Percentiles rank a stretch among this genome's conserved stretches.
Evolutionary conservation across 2,888 invertebrate genomes (phyloP).

Genomic region (Tribolium freemani): DNA sequence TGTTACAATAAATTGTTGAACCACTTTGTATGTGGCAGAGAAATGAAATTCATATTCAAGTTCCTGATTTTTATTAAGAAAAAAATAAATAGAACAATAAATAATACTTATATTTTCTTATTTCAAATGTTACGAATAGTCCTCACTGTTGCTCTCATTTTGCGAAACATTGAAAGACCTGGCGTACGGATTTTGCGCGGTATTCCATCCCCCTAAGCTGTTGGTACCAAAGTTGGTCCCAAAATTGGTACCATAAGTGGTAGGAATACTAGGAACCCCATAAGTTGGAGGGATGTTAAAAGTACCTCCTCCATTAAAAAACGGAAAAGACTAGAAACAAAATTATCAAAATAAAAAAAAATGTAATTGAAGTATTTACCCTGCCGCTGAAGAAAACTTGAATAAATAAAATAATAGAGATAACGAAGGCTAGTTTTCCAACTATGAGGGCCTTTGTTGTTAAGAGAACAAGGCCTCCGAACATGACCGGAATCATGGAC

Average conservation of each 20-base stretch:
- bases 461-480: constrained; percentile 80
- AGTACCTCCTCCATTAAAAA: constrained; percentile 1
- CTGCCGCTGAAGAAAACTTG: constrained; percentile 66
- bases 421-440: constrained; percentile 82
- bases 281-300: constrained; percentile 14
- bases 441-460: constrained; percentile 84
- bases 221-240: constrained; percentile 51
- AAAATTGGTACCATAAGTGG: constrained; percentile 48
- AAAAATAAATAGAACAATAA: background rate
- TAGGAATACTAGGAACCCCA: constrained; percentile 9
- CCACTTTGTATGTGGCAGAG: too few relatives aligned
- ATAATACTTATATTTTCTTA: background rate
- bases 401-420: constrained; percentile 79
- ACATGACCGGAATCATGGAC: constrained; percentile 77
- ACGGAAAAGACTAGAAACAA: background rate
- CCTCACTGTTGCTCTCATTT: background rate
- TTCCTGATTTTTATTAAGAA: background rate
- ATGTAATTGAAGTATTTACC: constrained; percentile 1
- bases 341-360: background rate
- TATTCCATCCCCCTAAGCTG: constrained; percentile 55
- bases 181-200: constrained; percentile 67
- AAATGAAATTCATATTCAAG: too few relatives aligned
- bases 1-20: too few relatives aligned
- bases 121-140: background rate
- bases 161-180: constrained; percentile 62